Conservation (phyloP, 2,113 vertebrate genomes). For the Anguilla japonica region DNA sequence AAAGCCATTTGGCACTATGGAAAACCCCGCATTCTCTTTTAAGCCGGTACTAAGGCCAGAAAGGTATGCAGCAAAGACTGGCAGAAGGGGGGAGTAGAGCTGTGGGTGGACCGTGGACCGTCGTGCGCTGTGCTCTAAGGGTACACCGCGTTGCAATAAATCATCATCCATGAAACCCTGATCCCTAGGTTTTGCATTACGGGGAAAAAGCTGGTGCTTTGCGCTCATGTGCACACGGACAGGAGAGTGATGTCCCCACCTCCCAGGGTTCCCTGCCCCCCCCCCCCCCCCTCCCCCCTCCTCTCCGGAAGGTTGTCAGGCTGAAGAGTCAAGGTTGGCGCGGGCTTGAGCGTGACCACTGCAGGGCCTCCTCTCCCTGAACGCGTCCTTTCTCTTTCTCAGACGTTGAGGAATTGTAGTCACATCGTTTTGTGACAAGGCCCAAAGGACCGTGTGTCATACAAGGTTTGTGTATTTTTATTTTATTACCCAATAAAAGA, state of each 20-base stretch:
- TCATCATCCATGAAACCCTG: conserved; percentile 32
- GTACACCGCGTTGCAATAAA: conserved; percentile 35
- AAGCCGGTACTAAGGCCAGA: conserved; percentile 19
- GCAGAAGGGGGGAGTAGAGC: conserved; percentile 20
- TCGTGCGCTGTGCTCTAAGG: conserved; percentile 33
- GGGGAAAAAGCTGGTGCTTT: background rate
- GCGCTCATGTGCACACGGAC: background rate
- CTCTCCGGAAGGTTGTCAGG: background rate
- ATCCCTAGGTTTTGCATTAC: conserved; percentile 7
- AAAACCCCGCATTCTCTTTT: conserved; percentile 20
- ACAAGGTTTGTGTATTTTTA: background rate
- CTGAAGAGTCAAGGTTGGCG: conserved; percentile 12
- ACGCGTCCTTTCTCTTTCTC: background rate
- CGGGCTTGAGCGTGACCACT: background rate
- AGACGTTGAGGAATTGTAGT: conserved; percentile 1
- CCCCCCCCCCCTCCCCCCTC: background rate
- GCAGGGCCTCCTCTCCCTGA: background rate
- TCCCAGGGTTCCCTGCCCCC: background rate
- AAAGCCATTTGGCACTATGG: conserved; percentile 30
- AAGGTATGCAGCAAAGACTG: conserved; percentile 34
- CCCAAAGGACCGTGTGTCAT: background rate
- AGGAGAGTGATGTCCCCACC: background rate
- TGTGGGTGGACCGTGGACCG: conserved; percentile 25
- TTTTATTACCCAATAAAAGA: background rate
- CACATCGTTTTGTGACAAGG: conserved; percentile 9